Conservation (phyloP, 2,113 vertebrate species). For the Coturnix japonica region DNA sequence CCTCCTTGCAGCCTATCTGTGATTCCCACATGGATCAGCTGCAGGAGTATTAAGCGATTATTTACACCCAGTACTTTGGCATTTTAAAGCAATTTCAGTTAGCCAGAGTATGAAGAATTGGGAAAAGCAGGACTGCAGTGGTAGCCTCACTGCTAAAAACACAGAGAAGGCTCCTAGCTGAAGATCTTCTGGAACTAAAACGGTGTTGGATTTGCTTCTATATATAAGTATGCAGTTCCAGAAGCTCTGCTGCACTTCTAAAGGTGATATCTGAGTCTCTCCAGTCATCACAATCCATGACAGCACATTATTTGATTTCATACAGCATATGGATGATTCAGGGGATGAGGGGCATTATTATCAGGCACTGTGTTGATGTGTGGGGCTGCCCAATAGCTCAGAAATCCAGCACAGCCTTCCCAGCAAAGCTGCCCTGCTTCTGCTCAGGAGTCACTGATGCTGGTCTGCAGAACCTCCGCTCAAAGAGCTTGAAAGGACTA, state of each 20-base stretch:
- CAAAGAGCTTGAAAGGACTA: background rate
- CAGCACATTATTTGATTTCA: background rate
- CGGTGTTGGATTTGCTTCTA: background rate
- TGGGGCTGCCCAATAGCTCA: background rate
- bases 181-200: background rate
- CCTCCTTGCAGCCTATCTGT: background rate
- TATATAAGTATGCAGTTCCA: background rate
- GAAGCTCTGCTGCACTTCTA: background rate
- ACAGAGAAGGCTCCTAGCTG: background rate
- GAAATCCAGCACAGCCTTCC: background rate
- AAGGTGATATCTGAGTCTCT: conserved; percentile 3
- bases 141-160: background rate
- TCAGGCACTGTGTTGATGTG: background rate
- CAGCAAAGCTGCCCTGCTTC: background rate
- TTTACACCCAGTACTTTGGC: background rate
- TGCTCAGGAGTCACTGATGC: background rate
- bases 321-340: background rate
- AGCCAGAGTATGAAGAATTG: background rate
- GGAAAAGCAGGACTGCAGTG: background rate
- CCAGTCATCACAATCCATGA: rapidly evolving
- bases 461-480: conserved; percentile 35
- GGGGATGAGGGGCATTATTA: background rate
- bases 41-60: background rate
- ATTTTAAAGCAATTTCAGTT: background rate
- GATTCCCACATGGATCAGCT: background rate